A percentile compares a stretch with the other conserved stretches of the same genome.
phyloP scores from a whole-genome alignment of 2,797 vertebrate species.

The Champsocephalus gunnari region DNA sequence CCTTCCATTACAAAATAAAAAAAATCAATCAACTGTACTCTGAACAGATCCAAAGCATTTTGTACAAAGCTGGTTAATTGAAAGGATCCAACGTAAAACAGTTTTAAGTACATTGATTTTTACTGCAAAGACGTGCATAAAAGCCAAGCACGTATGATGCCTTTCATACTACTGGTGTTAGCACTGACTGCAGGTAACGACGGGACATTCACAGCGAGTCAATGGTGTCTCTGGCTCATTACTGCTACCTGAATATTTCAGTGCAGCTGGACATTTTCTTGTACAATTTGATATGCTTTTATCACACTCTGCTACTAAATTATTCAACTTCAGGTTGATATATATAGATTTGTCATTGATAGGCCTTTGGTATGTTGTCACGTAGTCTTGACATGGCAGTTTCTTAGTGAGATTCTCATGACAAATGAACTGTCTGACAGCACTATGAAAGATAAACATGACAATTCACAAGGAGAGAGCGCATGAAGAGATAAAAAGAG shows the following conservation, averaged over 20 bases:
- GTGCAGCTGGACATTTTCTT: constrained; percentile 1
- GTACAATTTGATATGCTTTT: neutral
- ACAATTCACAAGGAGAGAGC: constrained; percentile 2
- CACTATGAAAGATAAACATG: constrained; percentile 9
- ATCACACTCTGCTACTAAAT: constrained; percentile 11
- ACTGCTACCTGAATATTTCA: constrained; percentile 18
- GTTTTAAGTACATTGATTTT: neutral
- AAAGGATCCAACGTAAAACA: neutral
- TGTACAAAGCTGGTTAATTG: too few relatives aligned
- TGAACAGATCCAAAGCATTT: too few relatives aligned
- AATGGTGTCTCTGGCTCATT: constrained; percentile 17
- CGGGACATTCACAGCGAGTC: neutral
- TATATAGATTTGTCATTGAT: neutral
- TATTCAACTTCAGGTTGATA: neutral
- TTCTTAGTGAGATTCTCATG: neutral
- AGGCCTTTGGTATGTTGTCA: neutral
- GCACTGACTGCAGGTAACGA: constrained; percentile 1
- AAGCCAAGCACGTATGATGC: neutral
- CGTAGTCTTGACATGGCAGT: neutral
- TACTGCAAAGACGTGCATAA: neutral
- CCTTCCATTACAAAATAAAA: too few relatives aligned
- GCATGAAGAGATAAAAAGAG: constrained; percentile 14
- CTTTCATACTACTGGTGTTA: neutral
- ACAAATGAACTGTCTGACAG: constrained; percentile 1
- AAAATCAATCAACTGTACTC: too few relatives aligned